A percentile compares a stretch with the other conserved stretches of the same genome.
phyloP scores from a whole-genome alignment of 2,797 vertebrate genomes.

The Monodelphis domestica region DNA sequence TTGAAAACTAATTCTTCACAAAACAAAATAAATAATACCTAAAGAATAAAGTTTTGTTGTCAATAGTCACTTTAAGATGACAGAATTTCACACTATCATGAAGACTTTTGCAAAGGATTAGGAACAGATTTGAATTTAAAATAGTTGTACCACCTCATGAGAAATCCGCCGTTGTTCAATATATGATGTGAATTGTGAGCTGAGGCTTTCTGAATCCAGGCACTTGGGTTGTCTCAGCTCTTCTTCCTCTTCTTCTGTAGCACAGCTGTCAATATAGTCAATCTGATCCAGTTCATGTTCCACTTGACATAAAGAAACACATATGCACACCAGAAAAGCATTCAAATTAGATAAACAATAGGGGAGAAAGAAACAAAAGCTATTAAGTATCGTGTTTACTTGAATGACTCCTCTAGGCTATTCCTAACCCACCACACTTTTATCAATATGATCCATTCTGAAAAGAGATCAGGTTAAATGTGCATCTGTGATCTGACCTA shows the following conservation, averaged over 20 bases:
- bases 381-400: constrained; percentile 18
- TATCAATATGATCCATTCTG: constrained; percentile 39
- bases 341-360: constrained; percentile 64
- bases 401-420: not conserved
- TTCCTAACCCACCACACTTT: not conserved
- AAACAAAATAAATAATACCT: constrained; percentile 41
- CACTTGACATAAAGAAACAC: constrained; percentile 81
- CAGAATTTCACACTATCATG: constrained; percentile 1
- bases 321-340: constrained; percentile 29
- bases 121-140: constrained; percentile 23
- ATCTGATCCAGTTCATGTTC: constrained; percentile 94
- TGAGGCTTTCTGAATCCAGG: constrained; percentile 90
- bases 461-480: constrained; percentile 43
- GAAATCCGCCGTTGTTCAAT: constrained; percentile 94
- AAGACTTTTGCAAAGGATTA: constrained; percentile 44
- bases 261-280: constrained; percentile 96
- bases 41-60: not conserved
- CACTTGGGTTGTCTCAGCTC: constrained; percentile 85
- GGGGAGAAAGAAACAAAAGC: constrained; percentile 7
- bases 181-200: constrained; percentile 97
- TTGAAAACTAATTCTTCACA: constrained; percentile 36
- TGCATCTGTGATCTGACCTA: constrained; percentile 39
- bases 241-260: constrained; percentile 93
- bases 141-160: constrained; percentile 87
- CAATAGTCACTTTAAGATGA: not conserved